Base-by-base conservation (phyloP, 1,140 invertebrate species). In the Papilio aristodemus region DNA sequence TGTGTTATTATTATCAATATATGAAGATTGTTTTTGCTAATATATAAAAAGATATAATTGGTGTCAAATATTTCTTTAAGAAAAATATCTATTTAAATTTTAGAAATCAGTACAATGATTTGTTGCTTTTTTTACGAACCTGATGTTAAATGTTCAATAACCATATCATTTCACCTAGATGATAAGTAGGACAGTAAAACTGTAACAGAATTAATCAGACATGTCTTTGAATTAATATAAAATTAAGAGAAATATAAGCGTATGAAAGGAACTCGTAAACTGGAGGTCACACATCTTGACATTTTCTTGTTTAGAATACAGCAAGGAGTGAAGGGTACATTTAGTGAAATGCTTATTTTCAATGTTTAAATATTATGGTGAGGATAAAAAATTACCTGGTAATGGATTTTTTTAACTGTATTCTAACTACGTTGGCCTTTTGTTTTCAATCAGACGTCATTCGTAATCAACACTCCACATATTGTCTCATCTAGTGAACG, bases 381-480 rank as follows among this genome's bases (percentile, higher is more conserved):
- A 9, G 22, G 68, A 39, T 64, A 13, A 71, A 68, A 14, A 36
- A 50, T 19, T 64, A 69, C 71, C 60, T 71, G 59, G 43, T 19
- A 71, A 71, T 68, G 37, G 63, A 60, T 19, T 19, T 69, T 59
- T 41, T 58, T 19, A 25, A 70, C 58, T 57, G 32, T 67, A 64
- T 74, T 72, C 59, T 59, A 70, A 50, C 71, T 73, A 74, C 73
- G 71, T 85, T 88, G 86, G 84, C 81, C 83, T 89, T 83, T 85
- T 87, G 84, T 88, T 90, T 77, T 72, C 74, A 77, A 82, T 76
- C 76, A 88, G 81, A 88, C 85, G 86, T 89, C 87, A 91, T 85
- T 85, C 81, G 86, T 82, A 86, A 89, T 91, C 81, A 90, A 87
- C 86, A 90, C 85, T 80, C 81, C 85, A 88, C 87, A 89, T 91